Percentiles rank a stretch among this genome's conserved stretches.
phyloP scores from a whole-genome alignment of 53 echinoderm and acorn worm species.

The Luidia sarsii region DNA sequence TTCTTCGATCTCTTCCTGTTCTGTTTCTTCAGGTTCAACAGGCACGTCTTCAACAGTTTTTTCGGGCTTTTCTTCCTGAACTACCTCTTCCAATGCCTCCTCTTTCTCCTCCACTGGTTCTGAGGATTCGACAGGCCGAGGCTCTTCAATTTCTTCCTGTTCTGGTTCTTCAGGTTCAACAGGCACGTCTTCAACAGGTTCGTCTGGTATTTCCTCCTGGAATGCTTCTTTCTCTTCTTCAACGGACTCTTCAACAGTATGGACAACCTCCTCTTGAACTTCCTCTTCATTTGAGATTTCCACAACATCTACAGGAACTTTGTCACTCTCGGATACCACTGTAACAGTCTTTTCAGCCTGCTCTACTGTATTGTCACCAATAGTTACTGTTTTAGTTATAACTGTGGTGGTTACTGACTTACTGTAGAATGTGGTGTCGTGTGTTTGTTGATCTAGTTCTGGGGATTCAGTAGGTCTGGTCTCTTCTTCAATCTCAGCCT shows the following conservation, averaged over 20 bases:
- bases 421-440: too few species aligned
- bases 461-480: neutral
- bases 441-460: neutral
- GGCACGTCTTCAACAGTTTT: neutral
- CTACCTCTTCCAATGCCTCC: neutral
- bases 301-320: neutral
- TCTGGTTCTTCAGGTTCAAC: neutral
- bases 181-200: neutral
- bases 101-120: conserved; percentile 2
- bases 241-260: neutral
- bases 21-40: conserved; percentile 15
- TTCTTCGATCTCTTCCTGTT: too few species aligned
- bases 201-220: neutral
- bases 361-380: neutral
- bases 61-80: too few species aligned
- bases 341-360: neutral
- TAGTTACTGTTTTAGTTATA: neutral
- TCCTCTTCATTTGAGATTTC: conserved; percentile 7
- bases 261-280: neutral
- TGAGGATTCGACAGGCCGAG: neutral
- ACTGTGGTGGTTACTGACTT: too few species aligned
- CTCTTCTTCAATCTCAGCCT: too few species aligned
- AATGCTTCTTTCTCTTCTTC: conserved; percentile 19
- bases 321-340: neutral
- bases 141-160: too few species aligned